Evolutionary conservation across 1,140 invertebrate species (phyloP).

Genomic region (Drosophila erecta): DNA sequence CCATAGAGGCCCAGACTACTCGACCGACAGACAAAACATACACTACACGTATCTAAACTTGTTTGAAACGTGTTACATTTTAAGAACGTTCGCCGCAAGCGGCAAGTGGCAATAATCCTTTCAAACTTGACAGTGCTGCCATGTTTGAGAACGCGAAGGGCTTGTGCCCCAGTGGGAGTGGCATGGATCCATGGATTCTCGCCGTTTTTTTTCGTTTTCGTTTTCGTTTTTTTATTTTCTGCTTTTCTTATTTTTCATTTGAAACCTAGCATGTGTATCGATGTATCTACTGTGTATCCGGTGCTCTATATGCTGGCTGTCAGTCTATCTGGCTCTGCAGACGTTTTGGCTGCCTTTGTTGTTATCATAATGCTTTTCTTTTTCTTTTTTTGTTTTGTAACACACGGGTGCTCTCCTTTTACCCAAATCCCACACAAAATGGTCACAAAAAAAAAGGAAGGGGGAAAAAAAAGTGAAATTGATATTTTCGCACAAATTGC

Average conservation of each 20-base stretch:
- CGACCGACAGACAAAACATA: conserved; percentile 43
- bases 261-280: conserved; percentile 10
- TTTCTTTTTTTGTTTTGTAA: conserved; percentile 18
- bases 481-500: conserved; percentile 75
- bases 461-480: conserved; percentile 77
- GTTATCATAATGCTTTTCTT: conserved; percentile 44
- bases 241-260: background rate
- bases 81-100: conserved; percentile 79
- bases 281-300: conserved; percentile 33
- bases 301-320: conserved; percentile 58
- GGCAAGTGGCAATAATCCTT: conserved; percentile 82
- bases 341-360: conserved; percentile 66
- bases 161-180: conserved; percentile 57
- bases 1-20: conserved; percentile 17
- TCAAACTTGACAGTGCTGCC: conserved; percentile 78
- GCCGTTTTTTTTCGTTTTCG: background rate
- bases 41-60: conserved; percentile 78
- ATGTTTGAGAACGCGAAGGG: conserved; percentile 50
- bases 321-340: conserved; percentile 61
- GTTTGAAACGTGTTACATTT: conserved; percentile 82
- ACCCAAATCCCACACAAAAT: conserved; percentile 33
- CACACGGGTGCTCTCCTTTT: conserved; percentile 6
- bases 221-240: background rate
- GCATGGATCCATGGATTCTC: conserved; percentile 14
- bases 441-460: conserved; percentile 29